Base-by-base conservation (phyloP, 2,113 vertebrate genomes). In the Hiodon alosoides region DNA sequence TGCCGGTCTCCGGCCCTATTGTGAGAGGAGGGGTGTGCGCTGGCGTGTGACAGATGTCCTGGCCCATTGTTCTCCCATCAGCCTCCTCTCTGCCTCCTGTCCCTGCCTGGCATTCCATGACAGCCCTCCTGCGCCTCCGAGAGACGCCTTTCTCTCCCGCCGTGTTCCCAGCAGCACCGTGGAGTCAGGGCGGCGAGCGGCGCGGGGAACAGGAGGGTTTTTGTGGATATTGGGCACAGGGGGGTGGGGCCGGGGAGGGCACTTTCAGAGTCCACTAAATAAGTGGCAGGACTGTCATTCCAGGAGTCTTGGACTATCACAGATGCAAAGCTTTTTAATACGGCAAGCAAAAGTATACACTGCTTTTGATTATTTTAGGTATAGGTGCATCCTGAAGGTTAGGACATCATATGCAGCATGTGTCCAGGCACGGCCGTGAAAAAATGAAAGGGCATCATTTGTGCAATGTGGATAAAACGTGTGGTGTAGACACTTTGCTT, bases 31-130 rank as follows among this genome's bases (percentile, higher is more conserved):
- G 80, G 79, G 71, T 72, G 73, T 79, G 76, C 72, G 50, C 76
- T 69, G 71, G 75, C 64, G 59, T 81, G 79, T 83, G 83, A 81
- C 81, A 84, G 78, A 82, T 80, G 78, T 78, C 80, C 64, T 0
- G 77, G 60, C 61, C 80, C 52, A 78, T 79, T 77, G 77, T 82
- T 51, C 73, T 51, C 66, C 71, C 72, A 65, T 68, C 78, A 64
- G 60, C 71, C 76, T 31, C 70, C 50, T 74, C 62, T 74, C 10
- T 62, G 46, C 58, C 54, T 70, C 47, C 73, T 78, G 69, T 77
- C 70, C 73, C 7, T 50, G 69, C 50, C 2, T 72, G 72, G 64
- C 69, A 74, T 80, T 76, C 77, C 64, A 66, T 74, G 75, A 48
- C 16, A 77, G 69, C 17, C 58, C 59, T 59, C 61, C 50, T 4